Evolutionary conservation across 2,797 vertebrate species (phyloP), one percentile per base, ranked within the genome.

Genomic region (Hephaestus fuliginosus): DNA sequence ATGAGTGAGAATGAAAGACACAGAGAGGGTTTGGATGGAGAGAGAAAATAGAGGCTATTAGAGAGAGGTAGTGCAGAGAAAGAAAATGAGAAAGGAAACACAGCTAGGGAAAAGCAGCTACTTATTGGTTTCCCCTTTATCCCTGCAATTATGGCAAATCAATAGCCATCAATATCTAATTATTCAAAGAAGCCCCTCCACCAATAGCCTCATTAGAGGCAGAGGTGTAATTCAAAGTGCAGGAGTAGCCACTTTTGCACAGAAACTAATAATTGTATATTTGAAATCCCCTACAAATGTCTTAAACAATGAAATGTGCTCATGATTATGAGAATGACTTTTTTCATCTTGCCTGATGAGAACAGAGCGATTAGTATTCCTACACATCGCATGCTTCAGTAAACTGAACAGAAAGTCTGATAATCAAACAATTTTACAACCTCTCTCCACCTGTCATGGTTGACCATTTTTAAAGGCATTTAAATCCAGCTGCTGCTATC

Each of bases 121-220:
- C 77, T 85, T 77, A 67, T 75, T 70, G 74, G 74, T 69, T 87
- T 80, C 49, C 60, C 78, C 60, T 85, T 90, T 80, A 79, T 90
- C 80, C 72, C 68, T 56, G 72, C 76, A 91, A 93, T 91, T 86
- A 90, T 74, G 64, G 83, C 61, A 81, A 88, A 86, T 91, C 83
- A 33, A 90, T 91, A 84, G 78, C 46, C 83, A 78, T 93, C 90
- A 83, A 91, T 91, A 91, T 89, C 80, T 90, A 90, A 93, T 94
- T 91, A 92, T 90, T 88, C 66, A 49, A 80, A 88, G 83, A 84
- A 71, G 80, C 75, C 53, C 67, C 60, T 70, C 68, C 68, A 82
- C 81, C 81, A 86, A 49, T 62, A 78, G 49, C 64, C 65, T 25
- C 64, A 75, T 84, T 86, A 81, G 41, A 74, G 6, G 77, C 53